Evolutionary conservation across 2,113 vertebrate genomes (phyloP).

Genomic region (Hyaena hyaena): DNA sequence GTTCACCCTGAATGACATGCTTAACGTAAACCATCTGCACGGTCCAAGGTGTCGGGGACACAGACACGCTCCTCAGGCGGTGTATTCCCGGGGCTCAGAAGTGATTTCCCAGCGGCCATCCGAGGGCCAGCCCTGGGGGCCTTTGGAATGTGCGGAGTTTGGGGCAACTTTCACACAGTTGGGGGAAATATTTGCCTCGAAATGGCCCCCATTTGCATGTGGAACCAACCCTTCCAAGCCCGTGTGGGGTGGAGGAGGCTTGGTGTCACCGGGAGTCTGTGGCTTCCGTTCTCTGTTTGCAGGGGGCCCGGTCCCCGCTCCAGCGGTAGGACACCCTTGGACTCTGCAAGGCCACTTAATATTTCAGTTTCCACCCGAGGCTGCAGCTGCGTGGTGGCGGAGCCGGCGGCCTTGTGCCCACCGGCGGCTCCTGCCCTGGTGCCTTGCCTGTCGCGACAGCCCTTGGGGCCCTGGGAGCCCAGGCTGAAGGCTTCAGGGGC

Average conservation of each 20-base stretch:
- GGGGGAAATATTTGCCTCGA: neutral
- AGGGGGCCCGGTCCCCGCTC: neutral
- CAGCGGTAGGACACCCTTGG: neutral
- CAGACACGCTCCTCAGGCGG: no score
- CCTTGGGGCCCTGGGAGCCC: neutral
- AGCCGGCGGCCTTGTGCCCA: neutral
- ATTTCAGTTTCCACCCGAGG: rapidly evolving
- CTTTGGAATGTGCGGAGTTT: neutral
- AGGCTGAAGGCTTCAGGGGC: neutral
- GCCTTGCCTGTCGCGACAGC: neutral
- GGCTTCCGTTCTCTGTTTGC: neutral
- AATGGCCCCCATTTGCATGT: rapidly evolving
- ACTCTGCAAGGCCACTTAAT: rapidly evolving
- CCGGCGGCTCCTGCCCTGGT: neutral
- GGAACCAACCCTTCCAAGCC: neutral
- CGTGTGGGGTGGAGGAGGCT: neutral
- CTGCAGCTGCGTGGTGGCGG: neutral
- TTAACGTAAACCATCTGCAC: rapidly evolving
- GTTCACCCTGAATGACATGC: rapidly evolving
- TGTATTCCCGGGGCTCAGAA: neutral
- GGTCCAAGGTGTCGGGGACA: neutral
- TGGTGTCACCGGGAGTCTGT: neutral
- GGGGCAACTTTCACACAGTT: neutral
- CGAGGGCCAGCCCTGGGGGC: neutral
- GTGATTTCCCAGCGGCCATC: neutral